Percentiles rank a stretch among this genome's conserved stretches.
phyloP scores from a whole-genome alignment of 2,888 invertebrate species.

The Carabus problematicus region DNA sequence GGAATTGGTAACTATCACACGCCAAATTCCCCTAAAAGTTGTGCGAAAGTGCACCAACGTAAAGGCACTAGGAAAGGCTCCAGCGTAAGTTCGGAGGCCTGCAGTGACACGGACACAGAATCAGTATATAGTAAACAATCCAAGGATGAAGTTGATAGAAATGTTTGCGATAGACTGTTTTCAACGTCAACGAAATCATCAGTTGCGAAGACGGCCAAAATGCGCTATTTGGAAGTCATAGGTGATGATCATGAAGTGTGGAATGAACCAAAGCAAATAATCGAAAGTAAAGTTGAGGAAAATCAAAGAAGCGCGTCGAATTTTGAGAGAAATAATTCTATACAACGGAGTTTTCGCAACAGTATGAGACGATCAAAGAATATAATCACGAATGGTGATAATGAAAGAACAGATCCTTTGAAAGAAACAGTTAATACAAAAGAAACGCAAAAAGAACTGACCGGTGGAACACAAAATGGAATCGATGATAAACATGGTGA shows the following conservation, averaged over 20 bases:
- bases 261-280: constrained; percentile 30
- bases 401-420: too few relatives aligned
- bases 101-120: constrained; percentile 54
- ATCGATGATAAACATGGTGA: too few relatives aligned
- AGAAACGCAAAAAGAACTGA: too few relatives aligned
- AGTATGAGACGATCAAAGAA: too few relatives aligned
- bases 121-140: constrained; percentile 44
- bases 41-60: constrained; percentile 47
- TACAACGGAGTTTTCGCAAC: too few relatives aligned
- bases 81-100: constrained; percentile 48
- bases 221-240: constrained; percentile 63
- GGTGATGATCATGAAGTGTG: constrained; percentile 56
- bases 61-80: constrained; percentile 48
- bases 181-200: constrained; percentile 67
- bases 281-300: neutral
- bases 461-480: too few relatives aligned
- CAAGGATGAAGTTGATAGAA: constrained; percentile 17
- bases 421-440: too few relatives aligned
- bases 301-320: constrained; percentile 4
- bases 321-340: neutral
- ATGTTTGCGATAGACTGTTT: constrained; percentile 59
- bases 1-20: constrained; percentile 68
- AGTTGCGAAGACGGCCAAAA: constrained; percentile 67
- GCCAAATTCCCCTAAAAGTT: constrained; percentile 54
- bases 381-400: too few relatives aligned